A percentile compares a stretch with the other conserved stretches of the same genome.
These are phyloP conservation scores for Caenorhabditis afra DNA, from an alignment of 2,888 invertebrate genomes.

Conservation along the genomic window DNA sequence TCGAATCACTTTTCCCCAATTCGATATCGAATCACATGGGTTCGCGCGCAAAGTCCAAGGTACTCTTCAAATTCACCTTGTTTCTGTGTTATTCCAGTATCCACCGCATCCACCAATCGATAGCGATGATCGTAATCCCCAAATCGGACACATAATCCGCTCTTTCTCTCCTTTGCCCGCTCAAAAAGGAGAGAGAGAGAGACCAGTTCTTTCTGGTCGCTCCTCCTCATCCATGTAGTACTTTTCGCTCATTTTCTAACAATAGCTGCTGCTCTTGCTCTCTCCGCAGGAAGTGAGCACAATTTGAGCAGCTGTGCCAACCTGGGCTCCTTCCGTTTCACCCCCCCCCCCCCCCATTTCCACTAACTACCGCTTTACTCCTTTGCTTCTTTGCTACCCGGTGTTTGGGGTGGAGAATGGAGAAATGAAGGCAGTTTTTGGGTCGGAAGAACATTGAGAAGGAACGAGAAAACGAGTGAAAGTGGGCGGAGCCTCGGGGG, in stretches of 20 bases:
- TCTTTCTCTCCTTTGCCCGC: background rate
- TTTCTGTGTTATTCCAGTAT: too few relatives aligned
- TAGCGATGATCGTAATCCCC: too few relatives aligned
- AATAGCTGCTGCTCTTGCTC: constrained; percentile 29
- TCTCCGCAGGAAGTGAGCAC: constrained; percentile 50
- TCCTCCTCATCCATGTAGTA: background rate
- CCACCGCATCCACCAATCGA: too few relatives aligned
- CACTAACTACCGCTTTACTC: constrained; percentile 22
- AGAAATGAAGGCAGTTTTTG: constrained; percentile 19
- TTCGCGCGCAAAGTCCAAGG: too few relatives aligned
- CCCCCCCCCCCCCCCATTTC: constrained; percentile 4
- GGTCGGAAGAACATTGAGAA: background rate
- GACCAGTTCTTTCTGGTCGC: background rate
- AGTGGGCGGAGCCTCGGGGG: constrained; percentile 19
- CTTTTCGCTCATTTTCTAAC: constrained; percentile 21
- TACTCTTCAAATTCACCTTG: too few relatives aligned
- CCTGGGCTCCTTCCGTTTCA: constrained; percentile 35
- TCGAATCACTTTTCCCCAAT: too few relatives aligned
- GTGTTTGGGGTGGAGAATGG: too few relatives aligned
- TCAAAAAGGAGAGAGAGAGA: background rate
- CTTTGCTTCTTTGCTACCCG: background rate
- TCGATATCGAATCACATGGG: too few relatives aligned
- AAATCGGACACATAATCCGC: background rate
- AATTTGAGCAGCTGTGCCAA: constrained; percentile 58
- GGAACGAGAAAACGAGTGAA: background rate